Evolutionary conservation across 2,797 vertebrate genomes (phyloP), one percentile per base, ranked within the genome.

Genomic region (Tapirus indicus): DNA sequence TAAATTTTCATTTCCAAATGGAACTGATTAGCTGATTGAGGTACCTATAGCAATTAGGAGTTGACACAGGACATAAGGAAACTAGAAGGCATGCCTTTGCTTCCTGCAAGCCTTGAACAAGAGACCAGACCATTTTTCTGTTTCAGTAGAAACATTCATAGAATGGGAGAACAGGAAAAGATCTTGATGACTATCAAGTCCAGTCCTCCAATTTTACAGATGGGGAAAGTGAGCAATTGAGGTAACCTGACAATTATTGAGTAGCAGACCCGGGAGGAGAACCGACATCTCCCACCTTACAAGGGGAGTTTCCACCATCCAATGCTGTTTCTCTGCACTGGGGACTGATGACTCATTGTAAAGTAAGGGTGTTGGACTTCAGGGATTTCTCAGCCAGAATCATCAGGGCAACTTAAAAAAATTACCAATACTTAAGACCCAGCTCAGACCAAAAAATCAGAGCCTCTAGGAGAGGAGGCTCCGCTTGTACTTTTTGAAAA

Each of bases 1-100:
- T 83, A 82, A 35, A 96, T 91, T 92, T 86, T 97, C 52, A 95
- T 74, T 88, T 75, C 21, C 69, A 54, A 84, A 93, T 94, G 38
- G 79, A 93, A 86, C 32, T 21, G 64, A 86, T 74, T 66, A 32
- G 62, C 60, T 35, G 27, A 35, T 0, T 17, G 62, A 91, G 80
- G 77, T 23, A 75, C 10, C 27, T 47, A 54, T 2, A 35, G 75
- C 47, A 86, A 44, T 72, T 6, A 71, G 27, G 44, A 17, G 13
- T 52, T n/a, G 29, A 66, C 41, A 29, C 13, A 64, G n/a, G 85
- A 58, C 66, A 38, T 20, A 49, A 87, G 23, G 27, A 58, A 86
- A 38, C 16, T 1, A 58, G 38, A 71, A 68, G 54, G 35, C 4
- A 41, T 69, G n/a, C 18, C 27, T 86, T 89, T 74, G 44, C 49